Base-by-base conservation (phyloP, 2,888 invertebrate species). In the Siphlonurus alternatus region DNA sequence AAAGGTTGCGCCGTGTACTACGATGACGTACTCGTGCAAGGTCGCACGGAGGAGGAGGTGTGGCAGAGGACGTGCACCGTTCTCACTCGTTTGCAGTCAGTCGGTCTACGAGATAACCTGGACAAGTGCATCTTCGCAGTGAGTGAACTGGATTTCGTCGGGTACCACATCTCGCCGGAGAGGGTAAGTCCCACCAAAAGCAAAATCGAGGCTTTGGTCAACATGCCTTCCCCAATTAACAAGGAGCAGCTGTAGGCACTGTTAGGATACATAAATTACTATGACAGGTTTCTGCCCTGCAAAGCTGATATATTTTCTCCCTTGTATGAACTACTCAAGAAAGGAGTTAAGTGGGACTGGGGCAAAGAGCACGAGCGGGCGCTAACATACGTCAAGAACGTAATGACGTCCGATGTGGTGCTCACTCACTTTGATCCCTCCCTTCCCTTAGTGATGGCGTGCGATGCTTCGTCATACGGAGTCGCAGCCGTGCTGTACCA, bases 401-500 rank as follows among this genome's bases (percentile, higher is more conserved):
- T 61, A 5, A 25, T 61, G 61, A 23, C 23, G 10, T 68, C 67
- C 10, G 67, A 69, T 7, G 56, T 66, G 5, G 67, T 72, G 2
- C 67, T 73, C 3, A 67, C 68, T 18, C 71, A 73, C 65, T 74
- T 69, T 67, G 70, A 74, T 62, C 71, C 71, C 0, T 62, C 25
- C 10, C 62, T 68, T 24, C 67, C 67, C 23, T 24, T 73, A 7
- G 56, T 67, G 10, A 64, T 75, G n/a, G 71, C 73, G 0, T 70
- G 72, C 38, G 74, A 76, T 67, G 74, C 73, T 0, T 71, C 70
- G 7, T 68, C 69, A n/a, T 66, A 69, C 38, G 71, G 70, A 10
- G 24, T 71, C 22, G 71, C 69, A 3, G 65, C 71, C 18, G 70
- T 71, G 7, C 65, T 70, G 38, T 62, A 63, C 19, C 70, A 70